Base-by-base conservation (phyloP, 1,140 invertebrate species). In the Heliconius nattereri region DNA sequence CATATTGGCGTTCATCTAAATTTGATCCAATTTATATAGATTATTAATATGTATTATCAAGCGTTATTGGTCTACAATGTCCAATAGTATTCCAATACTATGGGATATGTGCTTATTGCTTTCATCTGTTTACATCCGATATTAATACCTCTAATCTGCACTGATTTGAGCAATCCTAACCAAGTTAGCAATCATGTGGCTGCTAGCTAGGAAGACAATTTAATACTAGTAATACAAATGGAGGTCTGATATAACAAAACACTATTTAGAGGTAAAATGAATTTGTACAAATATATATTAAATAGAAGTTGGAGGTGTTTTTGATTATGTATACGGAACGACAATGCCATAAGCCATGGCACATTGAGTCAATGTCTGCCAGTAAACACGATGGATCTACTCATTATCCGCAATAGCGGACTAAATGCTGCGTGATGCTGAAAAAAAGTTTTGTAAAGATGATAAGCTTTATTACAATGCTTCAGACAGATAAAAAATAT, bases 111-210 rank as follows among this genome's bases (percentile, higher is more conserved):
- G 49, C 49, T 52, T 60, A 60, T 60, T 23, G 54, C 54, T 60
- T 60, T 60, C 54, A 26, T 66, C 13, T 66, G 9, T 66, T 66
- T 66, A 26, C 26, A 74, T 74, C 13, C 13, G 13, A 74, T 29
- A 74, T 54, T 75, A 75, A 60, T 60, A 75, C 35, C 29, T 75
- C 54, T 75, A 75, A 75, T 57, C 74, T 75, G 8, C 74, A 75
- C 19, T 60, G n/a, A 75, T 75, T 75, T 75, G 52, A 20, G 20
- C 73, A 75, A 37, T 35, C 74, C 5, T 11, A 60, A 23, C 23
- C 60, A 66, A 66, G 9, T 29, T 66, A 66, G 60, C 60, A 66
- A 66, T 29, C 60, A 13, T 11, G 57, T 29, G 60, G 13, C 26
- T 29, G 13, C 23, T 11, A 29, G 60, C 60, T 66, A 29, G 23